Evolutionary conservation across 2,113 vertebrate species (phyloP).

Genomic region (Channa maculata): DNA sequence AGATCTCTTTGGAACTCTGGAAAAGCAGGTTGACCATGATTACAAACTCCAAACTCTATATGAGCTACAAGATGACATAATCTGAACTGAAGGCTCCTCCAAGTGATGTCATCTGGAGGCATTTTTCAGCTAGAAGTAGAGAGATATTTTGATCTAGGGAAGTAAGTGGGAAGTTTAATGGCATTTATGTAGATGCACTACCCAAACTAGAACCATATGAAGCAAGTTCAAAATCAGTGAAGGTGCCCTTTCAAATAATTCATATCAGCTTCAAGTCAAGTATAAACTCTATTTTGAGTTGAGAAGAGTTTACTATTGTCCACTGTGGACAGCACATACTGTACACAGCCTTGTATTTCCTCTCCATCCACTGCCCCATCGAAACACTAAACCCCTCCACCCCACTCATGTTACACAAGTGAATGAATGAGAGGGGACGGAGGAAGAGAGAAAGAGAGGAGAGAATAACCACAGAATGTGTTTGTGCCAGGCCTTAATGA

Average conservation of each 20-base stretch:
- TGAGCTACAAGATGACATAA: too few species aligned
- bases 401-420: constrained; percentile 42
- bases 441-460: constrained; percentile 23
- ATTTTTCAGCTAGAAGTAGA: too few species aligned
- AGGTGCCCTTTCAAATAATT: not conserved
- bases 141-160: too few species aligned
- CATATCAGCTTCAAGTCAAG: not conserved
- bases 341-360: constrained; percentile 1
- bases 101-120: too few species aligned
- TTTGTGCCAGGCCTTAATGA: constrained; percentile 72
- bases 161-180: too few species aligned
- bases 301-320: not conserved
- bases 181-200: too few species aligned
- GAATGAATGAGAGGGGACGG: constrained; percentile 35
- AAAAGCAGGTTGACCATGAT: too few species aligned
- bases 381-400: constrained; percentile 39
- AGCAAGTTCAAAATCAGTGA: too few species aligned
- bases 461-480: constrained; percentile 50
- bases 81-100: too few species aligned
- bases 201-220: too few species aligned
- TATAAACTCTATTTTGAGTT: not conserved
- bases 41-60: too few species aligned
- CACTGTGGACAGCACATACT: constrained; percentile 6
- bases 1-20: too few species aligned
- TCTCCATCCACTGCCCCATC: constrained; percentile 23